Evolutionary conservation across 2,888 invertebrate genomes (phyloP).

Genomic region (Sinotaia quadrata): DNA sequence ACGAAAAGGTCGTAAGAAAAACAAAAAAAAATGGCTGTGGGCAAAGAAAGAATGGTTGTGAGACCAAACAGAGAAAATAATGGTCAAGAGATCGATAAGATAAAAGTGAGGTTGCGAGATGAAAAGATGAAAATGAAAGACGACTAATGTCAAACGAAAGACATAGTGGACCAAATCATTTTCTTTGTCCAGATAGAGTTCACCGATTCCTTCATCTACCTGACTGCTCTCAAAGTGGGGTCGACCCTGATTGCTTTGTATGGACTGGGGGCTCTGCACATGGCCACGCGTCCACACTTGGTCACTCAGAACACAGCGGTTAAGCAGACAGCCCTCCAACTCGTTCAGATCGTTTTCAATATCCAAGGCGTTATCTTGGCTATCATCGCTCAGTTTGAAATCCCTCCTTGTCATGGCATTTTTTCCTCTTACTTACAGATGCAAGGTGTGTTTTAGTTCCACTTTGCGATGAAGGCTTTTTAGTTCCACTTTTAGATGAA

Average conservation of each 20-base stretch:
- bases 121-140: too few species aligned
- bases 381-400: background rate
- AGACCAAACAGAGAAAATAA: too few species aligned
- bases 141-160: too few species aligned
- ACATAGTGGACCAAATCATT: too few species aligned
- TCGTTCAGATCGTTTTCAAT: slow-evolving; percentile 11
- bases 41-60: too few species aligned
- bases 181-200: slow-evolving; percentile 15
- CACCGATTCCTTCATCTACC: slow-evolving; percentile 6
- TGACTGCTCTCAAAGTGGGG: background rate
- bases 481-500: too few species aligned
- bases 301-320: slow-evolving; percentile 7
- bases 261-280: slow-evolving; percentile 11
- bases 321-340: background rate
- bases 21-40: too few species aligned
- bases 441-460: background rate
- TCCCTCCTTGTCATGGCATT: background rate
- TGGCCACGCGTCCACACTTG: slow-evolving; percentile 1
- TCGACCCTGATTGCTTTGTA: slow-evolving; percentile 14
- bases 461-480: too few species aligned
- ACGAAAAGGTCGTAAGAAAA: too few species aligned
- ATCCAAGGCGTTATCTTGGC: slow-evolving; percentile 4
- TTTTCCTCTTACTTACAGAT: slow-evolving; percentile 15
- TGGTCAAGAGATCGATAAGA: too few species aligned
- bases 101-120: too few species aligned